Conservation (phyloP, 2,797 vertebrate species). For the Anas acuta region DNA sequence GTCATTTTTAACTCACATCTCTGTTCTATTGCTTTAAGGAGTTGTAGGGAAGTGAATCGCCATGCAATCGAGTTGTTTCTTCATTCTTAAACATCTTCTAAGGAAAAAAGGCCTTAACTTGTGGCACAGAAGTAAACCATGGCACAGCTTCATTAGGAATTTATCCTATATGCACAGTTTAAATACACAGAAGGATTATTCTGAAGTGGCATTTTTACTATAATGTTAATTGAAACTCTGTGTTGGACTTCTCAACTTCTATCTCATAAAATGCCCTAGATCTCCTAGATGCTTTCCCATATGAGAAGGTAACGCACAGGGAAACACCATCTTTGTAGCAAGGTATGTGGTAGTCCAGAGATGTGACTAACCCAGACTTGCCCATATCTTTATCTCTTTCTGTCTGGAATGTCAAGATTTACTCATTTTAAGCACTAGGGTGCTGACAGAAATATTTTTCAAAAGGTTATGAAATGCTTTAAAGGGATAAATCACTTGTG, state of each 20-base stretch:
- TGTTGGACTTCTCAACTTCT: background rate
- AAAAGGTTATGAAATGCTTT: background rate
- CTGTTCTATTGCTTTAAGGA: background rate
- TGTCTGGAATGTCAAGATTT: background rate
- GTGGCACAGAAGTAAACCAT: background rate
- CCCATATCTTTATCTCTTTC: background rate
- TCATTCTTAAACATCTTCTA: background rate
- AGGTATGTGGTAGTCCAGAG: background rate
- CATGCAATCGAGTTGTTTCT: background rate
- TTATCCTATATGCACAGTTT: background rate
- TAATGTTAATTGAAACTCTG: background rate
- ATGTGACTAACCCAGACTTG: background rate
- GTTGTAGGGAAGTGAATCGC: background rate
- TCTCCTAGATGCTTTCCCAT: rapidly evolving
- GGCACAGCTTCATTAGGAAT: background rate
- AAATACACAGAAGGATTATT: background rate
- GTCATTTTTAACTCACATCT: background rate
- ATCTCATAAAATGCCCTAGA: background rate
- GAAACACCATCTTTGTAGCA: background rate
- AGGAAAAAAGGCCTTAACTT: background rate
- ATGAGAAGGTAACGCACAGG: background rate
- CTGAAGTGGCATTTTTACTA: background rate
- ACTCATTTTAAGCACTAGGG: background rate
- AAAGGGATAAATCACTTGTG: background rate
- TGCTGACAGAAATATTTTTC: background rate